Conservation (phyloP, 2,797 vertebrate genomes). For the Falco biarmicus region DNA sequence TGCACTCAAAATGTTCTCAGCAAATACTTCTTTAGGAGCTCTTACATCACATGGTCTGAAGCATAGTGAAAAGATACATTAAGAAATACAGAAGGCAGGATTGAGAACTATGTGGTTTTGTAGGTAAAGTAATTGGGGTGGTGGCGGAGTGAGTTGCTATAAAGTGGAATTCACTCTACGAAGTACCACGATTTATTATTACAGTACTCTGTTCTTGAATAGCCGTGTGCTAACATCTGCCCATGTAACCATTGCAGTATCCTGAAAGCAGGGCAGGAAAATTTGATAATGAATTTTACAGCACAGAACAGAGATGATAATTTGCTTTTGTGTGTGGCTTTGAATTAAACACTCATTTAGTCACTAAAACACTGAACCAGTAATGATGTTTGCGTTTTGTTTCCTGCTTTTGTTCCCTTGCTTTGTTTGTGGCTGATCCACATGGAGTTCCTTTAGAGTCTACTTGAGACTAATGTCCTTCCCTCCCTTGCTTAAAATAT, state of each 20-base stretch:
- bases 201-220: not conserved
- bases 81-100: not conserved
- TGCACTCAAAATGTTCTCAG: not conserved
- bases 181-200: not conserved
- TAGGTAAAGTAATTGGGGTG: not conserved
- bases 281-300: not conserved
- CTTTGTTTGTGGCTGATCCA: not conserved
- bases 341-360: not conserved
- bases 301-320: not conserved
- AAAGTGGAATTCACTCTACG: not conserved
- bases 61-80: not conserved
- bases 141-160: not conserved
- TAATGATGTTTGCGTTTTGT: not conserved
- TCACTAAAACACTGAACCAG: not conserved
- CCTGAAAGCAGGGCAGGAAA: conserved; percentile 11
- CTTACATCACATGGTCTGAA: not conserved
- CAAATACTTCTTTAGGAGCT: not conserved
- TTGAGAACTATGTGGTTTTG: not conserved
- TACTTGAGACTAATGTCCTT: not conserved
- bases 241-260: not conserved
- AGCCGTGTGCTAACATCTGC: not conserved
- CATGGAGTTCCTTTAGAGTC: not conserved
- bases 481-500: not conserved
- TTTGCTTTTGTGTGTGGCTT: not conserved
- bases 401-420: conserved; percentile 26